Evolutionary conservation across 2,113 vertebrate species (phyloP).

Genomic region (Sturnira hondurensis): DNA sequence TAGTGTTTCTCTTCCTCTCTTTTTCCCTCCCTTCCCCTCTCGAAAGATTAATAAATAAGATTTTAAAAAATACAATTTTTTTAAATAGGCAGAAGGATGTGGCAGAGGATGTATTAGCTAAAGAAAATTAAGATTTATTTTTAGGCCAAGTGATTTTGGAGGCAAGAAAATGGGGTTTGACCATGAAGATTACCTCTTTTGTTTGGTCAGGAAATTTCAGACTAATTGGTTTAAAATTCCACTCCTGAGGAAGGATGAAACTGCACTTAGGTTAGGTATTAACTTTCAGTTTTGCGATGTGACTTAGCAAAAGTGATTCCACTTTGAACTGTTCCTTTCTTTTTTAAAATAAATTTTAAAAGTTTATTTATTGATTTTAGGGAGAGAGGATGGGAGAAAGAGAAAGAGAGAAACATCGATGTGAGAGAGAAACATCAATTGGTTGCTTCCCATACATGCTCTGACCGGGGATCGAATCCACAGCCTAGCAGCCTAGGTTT

Average conservation of each 20-base stretch:
- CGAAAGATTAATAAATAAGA: too few species aligned
- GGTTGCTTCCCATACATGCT: too few species aligned
- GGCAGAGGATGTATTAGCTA: background rate
- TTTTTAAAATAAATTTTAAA: too few species aligned
- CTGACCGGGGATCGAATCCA: too few species aligned
- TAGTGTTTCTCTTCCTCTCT: too few species aligned
- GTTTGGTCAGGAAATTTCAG: background rate
- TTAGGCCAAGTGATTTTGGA: background rate
- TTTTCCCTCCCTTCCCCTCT: too few species aligned
- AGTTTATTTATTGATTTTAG: too few species aligned
- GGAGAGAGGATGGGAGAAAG: too few species aligned
- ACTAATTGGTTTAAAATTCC: background rate
- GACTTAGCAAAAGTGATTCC: background rate
- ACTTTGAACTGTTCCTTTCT: background rate
- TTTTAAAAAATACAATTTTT: background rate
- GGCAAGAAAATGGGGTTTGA: background rate
- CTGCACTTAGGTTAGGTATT: background rate
- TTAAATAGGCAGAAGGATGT: background rate
- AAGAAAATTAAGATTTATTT: background rate
- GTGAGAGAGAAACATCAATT: too few species aligned
- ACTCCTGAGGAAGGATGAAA: background rate
- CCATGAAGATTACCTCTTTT: background rate
- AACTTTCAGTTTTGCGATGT: background rate
- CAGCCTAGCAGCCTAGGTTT: too few species aligned
- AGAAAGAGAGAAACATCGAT: too few species aligned